Base-by-base conservation (phyloP, 2,797 vertebrate genomes). In the Halcyon chelicuti region DNA sequence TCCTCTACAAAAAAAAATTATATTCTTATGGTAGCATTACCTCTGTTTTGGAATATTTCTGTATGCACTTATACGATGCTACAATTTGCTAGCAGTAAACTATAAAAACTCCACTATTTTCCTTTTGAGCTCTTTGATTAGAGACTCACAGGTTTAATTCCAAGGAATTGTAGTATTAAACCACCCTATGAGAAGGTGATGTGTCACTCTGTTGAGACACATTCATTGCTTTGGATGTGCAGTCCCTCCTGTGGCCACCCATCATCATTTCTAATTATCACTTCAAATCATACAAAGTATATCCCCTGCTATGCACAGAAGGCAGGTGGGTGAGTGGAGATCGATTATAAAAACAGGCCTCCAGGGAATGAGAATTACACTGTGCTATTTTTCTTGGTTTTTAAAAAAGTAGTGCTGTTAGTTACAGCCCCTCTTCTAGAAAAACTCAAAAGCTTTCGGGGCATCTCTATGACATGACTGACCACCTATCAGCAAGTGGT, bases 311-410 rank as follows among this genome's bases (percentile, higher is more conserved):
- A 91, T 10, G 89, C 92, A 83, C 93, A 95, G 90, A 96, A 93
- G 92, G 94, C 95, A 94, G 92, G 96, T 95, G 95, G 89, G 77
- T 62, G 86, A 95, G 77, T 55, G 54, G 80, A 88, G 95, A 89
- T 94, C 92, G 94, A 89, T 92, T 96, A 91, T 6, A 89, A 87
- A 94, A 94, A 71, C 90, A 91, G 51, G 44, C 54, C 95, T 93
- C 68, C 18, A 10, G 74, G 79, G 84, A 92, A 68, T 20, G 42
- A 83, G 85, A 79, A 82, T 80, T 74, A 86, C 61, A 61, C 42
- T 47, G 7, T 29, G 42, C 10, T 76, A 5, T 73, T 88, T 89
- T 54, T 80, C 76, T 52, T 82, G 58, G n/a, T 23, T 88, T 90
- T 67, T 61, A 83, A 49, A 49, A 71, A 86, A 77, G 54, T 6